A percentile compares a stretch with the other conserved stretches of the same genome.
phyloP scores from a whole-genome alignment of 2,113 vertebrate genomes.

The Engraulis encrasicolus region DNA sequence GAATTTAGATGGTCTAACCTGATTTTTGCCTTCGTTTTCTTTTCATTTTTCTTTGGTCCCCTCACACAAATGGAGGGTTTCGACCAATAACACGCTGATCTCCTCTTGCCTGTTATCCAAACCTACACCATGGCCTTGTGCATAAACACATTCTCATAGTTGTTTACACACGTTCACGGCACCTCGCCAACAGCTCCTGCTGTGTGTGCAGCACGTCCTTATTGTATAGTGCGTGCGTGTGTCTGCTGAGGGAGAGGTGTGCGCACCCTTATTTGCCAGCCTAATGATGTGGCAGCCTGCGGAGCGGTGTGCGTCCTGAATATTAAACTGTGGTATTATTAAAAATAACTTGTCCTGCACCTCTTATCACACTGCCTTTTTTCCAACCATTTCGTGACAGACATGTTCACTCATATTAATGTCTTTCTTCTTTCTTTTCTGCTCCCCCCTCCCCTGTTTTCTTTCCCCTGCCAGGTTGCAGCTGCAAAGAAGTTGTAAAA shows the following conservation, averaged over 20 bases:
- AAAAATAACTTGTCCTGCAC: background rate
- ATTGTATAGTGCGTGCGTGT: too few species aligned
- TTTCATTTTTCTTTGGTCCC: too few species aligned
- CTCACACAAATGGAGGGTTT: background rate
- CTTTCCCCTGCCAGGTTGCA: constrained; percentile 63
- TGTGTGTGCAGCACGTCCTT: too few species aligned
- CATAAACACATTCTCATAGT: background rate
- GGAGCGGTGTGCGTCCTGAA: background rate
- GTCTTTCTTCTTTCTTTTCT: constrained; percentile 13
- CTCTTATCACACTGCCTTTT: background rate
- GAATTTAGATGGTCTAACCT: constrained; percentile 68
- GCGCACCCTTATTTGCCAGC: background rate
- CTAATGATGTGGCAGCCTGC: background rate
- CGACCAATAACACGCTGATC: too few species aligned
- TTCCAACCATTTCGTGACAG: background rate
- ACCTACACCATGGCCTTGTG: too few species aligned
- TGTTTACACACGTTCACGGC: too few species aligned
- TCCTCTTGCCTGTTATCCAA: too few species aligned
- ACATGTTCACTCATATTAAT: constrained; percentile 21
- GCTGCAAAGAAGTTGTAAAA: constrained; percentile 74
- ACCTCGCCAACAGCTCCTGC: too few species aligned
- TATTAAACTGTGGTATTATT: background rate
- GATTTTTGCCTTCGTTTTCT: constrained; percentile 36
- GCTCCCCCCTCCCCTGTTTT: background rate
- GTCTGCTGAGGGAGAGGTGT: background rate